phyloP scores from a whole-genome alignment of 2,888 invertebrate species.

The Eupeodes latifasciatus region DNA sequence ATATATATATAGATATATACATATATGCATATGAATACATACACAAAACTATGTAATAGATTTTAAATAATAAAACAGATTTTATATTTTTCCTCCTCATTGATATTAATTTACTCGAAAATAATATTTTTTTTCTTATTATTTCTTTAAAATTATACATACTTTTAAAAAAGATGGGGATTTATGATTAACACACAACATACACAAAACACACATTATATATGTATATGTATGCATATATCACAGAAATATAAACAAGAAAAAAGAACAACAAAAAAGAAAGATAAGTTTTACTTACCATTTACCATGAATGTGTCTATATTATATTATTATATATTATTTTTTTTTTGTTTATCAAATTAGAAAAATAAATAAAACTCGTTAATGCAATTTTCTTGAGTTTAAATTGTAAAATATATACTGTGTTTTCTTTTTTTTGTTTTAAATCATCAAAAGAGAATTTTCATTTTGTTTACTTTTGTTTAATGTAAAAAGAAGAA shows the following conservation, averaged over 20 bases:
- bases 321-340: slow-evolving; percentile 56
- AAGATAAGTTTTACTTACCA: slow-evolving; percentile 54
- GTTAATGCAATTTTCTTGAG: slow-evolving; percentile 63
- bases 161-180: slow-evolving; percentile 48
- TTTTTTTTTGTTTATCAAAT: slow-evolving; percentile 72
- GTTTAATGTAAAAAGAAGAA: too few species aligned
- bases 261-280: slow-evolving; percentile 23
- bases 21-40: slow-evolving; percentile 62
- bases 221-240: slow-evolving; percentile 69
- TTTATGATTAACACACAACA: slow-evolving; percentile 49
- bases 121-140: slow-evolving; percentile 38
- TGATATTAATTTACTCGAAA: slow-evolving; percentile 74
- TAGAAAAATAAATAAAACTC: slow-evolving; percentile 75
- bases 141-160: slow-evolving; percentile 28
- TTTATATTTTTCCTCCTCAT: slow-evolving; percentile 58
- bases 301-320: slow-evolving; percentile 76
- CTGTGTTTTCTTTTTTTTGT: neutral
- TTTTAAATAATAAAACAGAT: slow-evolving; percentile 44
- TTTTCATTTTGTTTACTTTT: too few species aligned
- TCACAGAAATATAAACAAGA: slow-evolving; percentile 62
- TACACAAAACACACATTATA: slow-evolving; percentile 54
- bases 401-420: slow-evolving; percentile 47
- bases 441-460: too few species aligned
- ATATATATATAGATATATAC: slow-evolving; percentile 34
- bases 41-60: slow-evolving; percentile 46